Conservation (phyloP, 2,113 vertebrate species). For the Tragelaphus scriptus region DNA sequence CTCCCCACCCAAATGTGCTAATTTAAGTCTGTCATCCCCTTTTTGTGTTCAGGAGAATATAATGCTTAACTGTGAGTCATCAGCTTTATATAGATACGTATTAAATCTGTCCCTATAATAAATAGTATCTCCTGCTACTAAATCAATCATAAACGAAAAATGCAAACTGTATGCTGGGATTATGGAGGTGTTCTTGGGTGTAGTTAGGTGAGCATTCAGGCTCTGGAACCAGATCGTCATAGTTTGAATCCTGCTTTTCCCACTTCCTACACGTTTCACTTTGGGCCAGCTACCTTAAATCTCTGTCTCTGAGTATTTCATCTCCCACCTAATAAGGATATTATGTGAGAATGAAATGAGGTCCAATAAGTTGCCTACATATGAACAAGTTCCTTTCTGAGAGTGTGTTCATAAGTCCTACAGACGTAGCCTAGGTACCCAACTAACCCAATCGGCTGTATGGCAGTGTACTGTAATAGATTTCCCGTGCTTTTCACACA, state of each 20-base stretch:
- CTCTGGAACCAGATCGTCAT: neutral
- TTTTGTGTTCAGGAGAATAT: neutral
- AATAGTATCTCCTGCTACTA: neutral
- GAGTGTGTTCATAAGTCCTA: neutral
- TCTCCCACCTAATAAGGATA: neutral
- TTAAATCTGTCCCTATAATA: neutral
- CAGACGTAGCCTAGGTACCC: neutral
- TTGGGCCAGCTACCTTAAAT: neutral
- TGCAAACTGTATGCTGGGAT: neutral
- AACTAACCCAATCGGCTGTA: neutral
- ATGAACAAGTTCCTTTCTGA: neutral
- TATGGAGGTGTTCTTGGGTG: neutral
- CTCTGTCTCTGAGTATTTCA: neutral
- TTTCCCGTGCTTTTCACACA: neutral
- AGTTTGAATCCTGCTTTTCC: neutral
- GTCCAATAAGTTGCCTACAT: neutral
- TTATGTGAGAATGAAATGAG: neutral
- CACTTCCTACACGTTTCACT: neutral
- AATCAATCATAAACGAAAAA: neutral
- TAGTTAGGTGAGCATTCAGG: neutral
- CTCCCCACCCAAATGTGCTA: neutral
- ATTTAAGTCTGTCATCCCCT: neutral
- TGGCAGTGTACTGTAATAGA: neutral
- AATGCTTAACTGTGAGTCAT: neutral
- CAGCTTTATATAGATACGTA: neutral